phyloP scores from a whole-genome alignment of 2,888 invertebrate species.

The Lithophane semibrunnea region DNA sequence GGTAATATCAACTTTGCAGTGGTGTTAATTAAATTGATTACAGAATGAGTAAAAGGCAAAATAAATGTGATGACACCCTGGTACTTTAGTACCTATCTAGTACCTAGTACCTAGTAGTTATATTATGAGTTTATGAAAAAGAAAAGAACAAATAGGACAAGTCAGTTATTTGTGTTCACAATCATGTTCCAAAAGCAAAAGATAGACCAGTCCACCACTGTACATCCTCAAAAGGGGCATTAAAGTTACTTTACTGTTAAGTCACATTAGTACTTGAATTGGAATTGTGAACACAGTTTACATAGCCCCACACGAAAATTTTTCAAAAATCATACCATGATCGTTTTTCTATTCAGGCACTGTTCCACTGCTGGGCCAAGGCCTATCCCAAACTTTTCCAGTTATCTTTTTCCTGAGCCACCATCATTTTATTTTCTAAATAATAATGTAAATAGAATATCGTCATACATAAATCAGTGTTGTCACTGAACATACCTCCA shows the following conservation, averaged over 20 bases:
- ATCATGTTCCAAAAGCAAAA: background rate
- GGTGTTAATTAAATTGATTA: background rate
- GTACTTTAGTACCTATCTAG: background rate
- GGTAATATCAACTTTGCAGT: background rate
- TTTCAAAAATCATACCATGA: too few relatives aligned
- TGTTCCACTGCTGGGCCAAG: background rate
- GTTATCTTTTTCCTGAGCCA: too few relatives aligned
- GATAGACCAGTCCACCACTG: too few relatives aligned
- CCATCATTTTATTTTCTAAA: too few relatives aligned
- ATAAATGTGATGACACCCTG: too few relatives aligned
- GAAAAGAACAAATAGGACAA: background rate
- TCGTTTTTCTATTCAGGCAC: too few relatives aligned
- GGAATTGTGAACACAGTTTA: background rate
- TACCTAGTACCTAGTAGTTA: background rate
- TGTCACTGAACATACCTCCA: slow-evolving; percentile 90
- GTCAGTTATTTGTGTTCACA: background rate
- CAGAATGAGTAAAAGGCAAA: background rate
- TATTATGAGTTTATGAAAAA: background rate
- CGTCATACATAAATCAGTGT: background rate
- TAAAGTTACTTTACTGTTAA: too few relatives aligned
- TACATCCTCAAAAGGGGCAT: too few relatives aligned
- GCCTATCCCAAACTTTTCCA: too few relatives aligned
- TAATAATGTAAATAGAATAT: background rate
- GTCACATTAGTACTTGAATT: too few relatives aligned
- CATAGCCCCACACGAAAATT: too few relatives aligned